Base-by-base conservation (phyloP, 2,888 invertebrate genomes). In the Agonopterix alstromeriana region DNA sequence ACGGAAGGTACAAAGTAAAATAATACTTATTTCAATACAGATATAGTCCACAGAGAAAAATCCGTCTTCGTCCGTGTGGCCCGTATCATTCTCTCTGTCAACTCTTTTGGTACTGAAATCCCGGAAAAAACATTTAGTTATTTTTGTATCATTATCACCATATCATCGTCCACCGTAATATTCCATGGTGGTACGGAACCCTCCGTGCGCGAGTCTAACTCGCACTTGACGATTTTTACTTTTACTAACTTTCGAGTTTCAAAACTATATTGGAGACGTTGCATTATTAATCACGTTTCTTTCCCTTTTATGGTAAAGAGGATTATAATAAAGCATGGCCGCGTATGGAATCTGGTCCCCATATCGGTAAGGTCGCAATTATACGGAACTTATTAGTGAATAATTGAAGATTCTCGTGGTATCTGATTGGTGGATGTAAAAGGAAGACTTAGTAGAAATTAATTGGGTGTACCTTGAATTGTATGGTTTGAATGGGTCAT, bases 291-390 rank as follows among this genome's bases (percentile, higher is more conserved):
- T 63, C 57, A 61, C 49, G 14, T 27, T 48, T 46, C 42, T 47
- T 50, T 49, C 63, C 27, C 58, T 53, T 57, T 56, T 64, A 67
- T 62, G 63, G 73, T 63, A 65, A 73, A 67, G 73, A 67, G 63
- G 75, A 72, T 75, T 73, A 71, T 56, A 54, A 57, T 55, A 64
- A 58, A 61, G 57, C 60, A 50, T 52, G 40, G 46, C 60, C 59
- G 12, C 53, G 46, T 65, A 61, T 51, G 63, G 65, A 47, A 40
- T 42, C 50, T 54, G 58, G 59, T 55, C 48, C 51, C 27, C 48
- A 53, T 57, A 52, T 53, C 53, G 44, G 48, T 43, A 42, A 47
- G 53, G 52, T 54, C 48, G 54, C 62, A 66, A 67, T 71, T 57
- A 67, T 48, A 42, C 54, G 45, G 47, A 53, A 55, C 53, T 62